Evolutionary conservation across 2,888 invertebrate species (phyloP).

Genomic region (Encarsia formosa): DNA sequence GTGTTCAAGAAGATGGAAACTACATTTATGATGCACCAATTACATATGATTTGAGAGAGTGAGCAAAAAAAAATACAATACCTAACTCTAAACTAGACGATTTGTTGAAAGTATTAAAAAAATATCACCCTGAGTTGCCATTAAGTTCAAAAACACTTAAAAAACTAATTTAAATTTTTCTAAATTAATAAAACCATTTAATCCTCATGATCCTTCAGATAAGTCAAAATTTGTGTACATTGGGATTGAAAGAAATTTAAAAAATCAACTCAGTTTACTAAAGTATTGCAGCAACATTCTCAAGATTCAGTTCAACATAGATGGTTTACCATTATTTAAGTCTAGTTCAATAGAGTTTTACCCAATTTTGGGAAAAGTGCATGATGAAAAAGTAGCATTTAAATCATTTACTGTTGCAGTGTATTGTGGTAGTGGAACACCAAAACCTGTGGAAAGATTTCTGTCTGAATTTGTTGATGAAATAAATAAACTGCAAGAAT

Average conservation of each 20-base stretch:
- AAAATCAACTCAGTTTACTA: too few relatives aligned
- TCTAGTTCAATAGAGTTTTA: neutral
- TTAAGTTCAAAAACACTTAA: neutral
- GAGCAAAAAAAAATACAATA: too few relatives aligned
- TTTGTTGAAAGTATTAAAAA: neutral
- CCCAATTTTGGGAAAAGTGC: slow-evolving; percentile 17
- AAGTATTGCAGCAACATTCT: neutral
- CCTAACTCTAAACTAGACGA: neutral
- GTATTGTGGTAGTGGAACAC: neutral
- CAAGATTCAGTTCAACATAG: neutral
- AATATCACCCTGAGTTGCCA: neutral
- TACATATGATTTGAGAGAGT: neutral
- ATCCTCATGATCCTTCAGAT: neutral
- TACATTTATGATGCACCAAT: too few relatives aligned
- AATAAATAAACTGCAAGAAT: neutral
- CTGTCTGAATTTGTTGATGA: neutral
- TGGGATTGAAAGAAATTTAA: neutral
- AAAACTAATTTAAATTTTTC: neutral
- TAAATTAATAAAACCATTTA: neutral
- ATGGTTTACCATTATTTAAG: neutral
- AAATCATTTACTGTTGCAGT: slow-evolving; percentile 19
- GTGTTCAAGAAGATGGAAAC: too few relatives aligned
- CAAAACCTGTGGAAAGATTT: neutral
- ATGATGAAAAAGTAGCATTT: slow-evolving; percentile 20
- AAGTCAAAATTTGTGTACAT: neutral